These are phyloP conservation scores for Pecten maximus DNA, from an alignment of 2,888 invertebrate genomes.

Conservation along the genomic window DNA sequence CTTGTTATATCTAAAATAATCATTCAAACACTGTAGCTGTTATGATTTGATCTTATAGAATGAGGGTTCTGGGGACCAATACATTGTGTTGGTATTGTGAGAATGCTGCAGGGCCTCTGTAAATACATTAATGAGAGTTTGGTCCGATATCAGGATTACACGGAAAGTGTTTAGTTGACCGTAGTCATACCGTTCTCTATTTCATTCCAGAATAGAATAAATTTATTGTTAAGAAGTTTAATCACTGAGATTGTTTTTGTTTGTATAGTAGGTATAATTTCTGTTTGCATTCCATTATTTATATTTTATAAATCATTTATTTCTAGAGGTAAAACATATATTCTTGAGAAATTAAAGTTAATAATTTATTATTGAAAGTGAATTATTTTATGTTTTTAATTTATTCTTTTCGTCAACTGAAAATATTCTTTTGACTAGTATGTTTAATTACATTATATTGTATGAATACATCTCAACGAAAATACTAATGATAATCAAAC, in stretches of 20 bases:
- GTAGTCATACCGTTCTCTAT: background rate
- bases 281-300: conserved; percentile 28
- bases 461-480: background rate
- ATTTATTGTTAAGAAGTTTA: background rate
- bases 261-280: conserved; percentile 22
- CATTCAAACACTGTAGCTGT: no score
- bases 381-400: conserved; percentile 27
- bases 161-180: background rate
- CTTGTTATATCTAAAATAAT: no score
- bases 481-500: background rate
- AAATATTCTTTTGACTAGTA: background rate
- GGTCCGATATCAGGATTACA: background rate
- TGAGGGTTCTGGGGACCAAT: background rate
- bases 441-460: background rate
- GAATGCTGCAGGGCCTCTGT: background rate
- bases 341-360: background rate
- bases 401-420: background rate
- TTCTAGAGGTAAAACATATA: background rate
- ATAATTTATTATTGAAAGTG: background rate
- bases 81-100: background rate
- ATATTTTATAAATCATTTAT: conserved; percentile 25
- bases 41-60: background rate
- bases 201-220: conserved; percentile 18
- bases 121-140: background rate
- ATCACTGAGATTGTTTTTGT: conserved; percentile 27